These are phyloP conservation scores for Dendrocincla fuliginosa DNA, from an alignment of 2,797 vertebrate genomes.

Conservation along the genomic window DNA sequence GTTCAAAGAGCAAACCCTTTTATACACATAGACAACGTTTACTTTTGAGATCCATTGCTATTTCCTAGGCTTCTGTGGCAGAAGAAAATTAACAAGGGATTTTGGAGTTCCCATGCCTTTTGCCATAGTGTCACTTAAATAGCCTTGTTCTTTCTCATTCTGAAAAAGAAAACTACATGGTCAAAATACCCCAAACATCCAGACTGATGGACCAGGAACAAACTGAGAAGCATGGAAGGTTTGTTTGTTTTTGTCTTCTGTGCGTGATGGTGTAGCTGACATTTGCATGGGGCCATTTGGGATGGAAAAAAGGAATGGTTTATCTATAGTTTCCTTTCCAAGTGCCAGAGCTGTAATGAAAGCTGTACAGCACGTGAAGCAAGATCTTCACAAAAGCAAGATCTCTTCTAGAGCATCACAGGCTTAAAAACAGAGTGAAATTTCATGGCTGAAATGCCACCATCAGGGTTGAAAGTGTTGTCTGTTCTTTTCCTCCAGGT, in stretches of 20 bases:
- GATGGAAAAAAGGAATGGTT: neutral
- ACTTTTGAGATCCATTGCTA: neutral
- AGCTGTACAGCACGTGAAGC: neutral
- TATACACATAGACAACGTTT: neutral
- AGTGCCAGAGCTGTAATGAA: neutral
- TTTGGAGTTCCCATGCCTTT: neutral
- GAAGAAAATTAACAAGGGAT: slow-evolving; percentile 9
- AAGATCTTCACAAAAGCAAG: neutral
- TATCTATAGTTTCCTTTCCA: neutral
- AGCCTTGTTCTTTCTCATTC: slow-evolving; percentile 17
- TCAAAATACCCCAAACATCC: neutral
- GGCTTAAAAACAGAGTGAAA: neutral
- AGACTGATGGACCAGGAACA: neutral
- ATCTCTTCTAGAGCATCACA: neutral
- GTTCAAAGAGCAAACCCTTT: slow-evolving; percentile 30
- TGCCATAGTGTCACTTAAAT: slow-evolving; percentile 23
- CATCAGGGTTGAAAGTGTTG: neutral
- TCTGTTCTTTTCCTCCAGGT: neutral
- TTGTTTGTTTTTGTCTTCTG: neutral
- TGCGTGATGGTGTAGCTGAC: neutral
- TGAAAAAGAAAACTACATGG: slow-evolving; percentile 12
- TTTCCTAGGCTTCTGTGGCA: slow-evolving; percentile 25
- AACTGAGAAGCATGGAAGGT: neutral
- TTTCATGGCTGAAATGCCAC: neutral
- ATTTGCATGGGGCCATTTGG: neutral